These are phyloP conservation scores for Enteromius afrohamiltoni DNA, from an alignment of 2,797 vertebrate genomes.

Conservation along the genomic window DNA sequence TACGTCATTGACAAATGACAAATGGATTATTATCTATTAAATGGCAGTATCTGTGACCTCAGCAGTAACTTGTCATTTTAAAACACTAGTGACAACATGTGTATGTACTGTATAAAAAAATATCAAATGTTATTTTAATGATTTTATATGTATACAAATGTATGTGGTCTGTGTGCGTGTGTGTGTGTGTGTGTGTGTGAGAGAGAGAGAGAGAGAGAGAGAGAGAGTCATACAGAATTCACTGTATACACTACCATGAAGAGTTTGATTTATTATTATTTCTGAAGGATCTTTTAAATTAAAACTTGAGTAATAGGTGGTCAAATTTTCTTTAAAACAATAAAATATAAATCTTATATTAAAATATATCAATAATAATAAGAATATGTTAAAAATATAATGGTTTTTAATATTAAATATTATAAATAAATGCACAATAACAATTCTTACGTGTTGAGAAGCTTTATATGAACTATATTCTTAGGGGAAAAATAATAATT, in stretches of 20 bases:
- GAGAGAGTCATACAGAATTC: no score
- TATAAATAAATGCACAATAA: background rate
- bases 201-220: no score
- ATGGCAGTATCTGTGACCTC: background rate
- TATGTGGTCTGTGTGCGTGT: no score
- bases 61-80: background rate
- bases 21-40: slow-evolving; percentile 21
- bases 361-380: background rate
- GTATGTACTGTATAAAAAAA: background rate
- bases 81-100: background rate
- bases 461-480: background rate
- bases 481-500: background rate
- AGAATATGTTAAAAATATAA: background rate
- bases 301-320: background rate
- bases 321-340: background rate
- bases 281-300: background rate
- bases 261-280: background rate
- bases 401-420: background rate
- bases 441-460: background rate
- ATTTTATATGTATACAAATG: background rate
- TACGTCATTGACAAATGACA: slow-evolving; percentile 1
- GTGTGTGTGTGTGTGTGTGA: no score
- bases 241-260: background rate
- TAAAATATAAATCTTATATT: background rate
- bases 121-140: background rate